Evolutionary conservation across 2,888 invertebrate genomes (phyloP), one percentile per base, ranked within the genome.

Genomic region (Amphipyra berbera): DNA sequence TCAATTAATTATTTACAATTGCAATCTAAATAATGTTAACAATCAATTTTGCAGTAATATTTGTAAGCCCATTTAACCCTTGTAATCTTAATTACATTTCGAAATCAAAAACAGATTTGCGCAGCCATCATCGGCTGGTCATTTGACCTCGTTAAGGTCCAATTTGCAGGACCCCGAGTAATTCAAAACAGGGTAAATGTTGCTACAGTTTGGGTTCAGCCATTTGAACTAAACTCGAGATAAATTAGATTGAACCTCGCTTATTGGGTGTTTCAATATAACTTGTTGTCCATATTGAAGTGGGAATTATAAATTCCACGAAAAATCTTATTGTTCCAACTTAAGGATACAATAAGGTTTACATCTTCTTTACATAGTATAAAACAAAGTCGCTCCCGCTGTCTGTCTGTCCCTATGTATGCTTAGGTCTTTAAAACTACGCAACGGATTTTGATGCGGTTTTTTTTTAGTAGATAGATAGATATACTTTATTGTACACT

Each of bases 21-120:
- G 2, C 30, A 6, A 30, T 30, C 4, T 14, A 63, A 60, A 68
- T 15, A 40, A 10, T 8, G 7, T 13, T 2, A 27, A 33, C 33
- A 47, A 45, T 13, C 37, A 49, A 56, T 14, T 21, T 3, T 44
- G 30, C 1, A 15, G 38, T 47, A n/a, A 42, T 42, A 53, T 58
- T 49, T 59, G 42, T 44, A 35, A 13, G 12, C 15, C 12, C 14
- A 21, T 21, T 44, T 35, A 40, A 56, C 45, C 45, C 44, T 50
- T 45, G 45, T 41, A 61, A 59, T 14, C 41, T 30, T 45, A 47
- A 59, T 49, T 60, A 61, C 44, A 41, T 38, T 44, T 41, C 37
- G 27, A 59, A 78, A 68, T 64, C 61, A 73, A 73, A 77, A 63
- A 58, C 55, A 53, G 55, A 74, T 77, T 73, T 63, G 41, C 44